Conservation (phyloP, 2,888 invertebrate species). For the Aricia artaxerxes region DNA sequence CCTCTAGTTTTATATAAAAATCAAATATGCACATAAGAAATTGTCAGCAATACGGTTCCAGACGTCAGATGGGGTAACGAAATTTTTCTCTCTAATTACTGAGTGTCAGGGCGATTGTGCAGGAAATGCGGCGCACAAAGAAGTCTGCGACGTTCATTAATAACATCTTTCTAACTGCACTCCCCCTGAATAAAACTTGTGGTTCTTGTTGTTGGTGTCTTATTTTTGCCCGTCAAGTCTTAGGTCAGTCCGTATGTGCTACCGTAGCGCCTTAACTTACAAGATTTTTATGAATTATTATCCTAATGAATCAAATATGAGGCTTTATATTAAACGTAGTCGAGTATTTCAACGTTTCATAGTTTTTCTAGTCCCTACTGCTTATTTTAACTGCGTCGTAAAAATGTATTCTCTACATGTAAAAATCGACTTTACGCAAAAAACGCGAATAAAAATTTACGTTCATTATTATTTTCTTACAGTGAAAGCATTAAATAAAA, state of each 20-base stretch:
- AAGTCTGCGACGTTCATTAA: conserved; percentile 76
- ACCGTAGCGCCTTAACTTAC: not conserved
- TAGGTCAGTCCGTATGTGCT: not conserved
- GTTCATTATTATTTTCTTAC: conserved; percentile 17
- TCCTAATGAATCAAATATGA: too few species aligned
- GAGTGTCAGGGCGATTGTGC: conserved; percentile 77
- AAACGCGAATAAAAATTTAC: not conserved
- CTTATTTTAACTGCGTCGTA: not conserved
- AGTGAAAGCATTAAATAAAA: conserved; percentile 27
- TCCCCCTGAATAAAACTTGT: conserved; percentile 73
- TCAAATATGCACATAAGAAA: conserved; percentile 41
- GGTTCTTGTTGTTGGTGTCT: conserved; percentile 65
- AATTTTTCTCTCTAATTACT: conserved; percentile 79
- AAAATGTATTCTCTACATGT: not conserved
- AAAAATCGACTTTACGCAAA: not conserved
- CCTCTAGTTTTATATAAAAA: not conserved
- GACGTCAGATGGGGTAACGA: conserved; percentile 66
- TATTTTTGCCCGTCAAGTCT: not conserved
- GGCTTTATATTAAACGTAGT: too few species aligned
- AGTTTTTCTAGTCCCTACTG: not conserved
- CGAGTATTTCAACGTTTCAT: too few species aligned
- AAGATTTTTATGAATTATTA: not conserved
- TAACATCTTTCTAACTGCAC: conserved; percentile 79
- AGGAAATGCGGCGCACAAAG: conserved; percentile 76
- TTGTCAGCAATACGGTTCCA: conserved; percentile 61